Evolutionary conservation across 2,797 vertebrate species (phyloP), one percentile per base, ranked within the genome.

Genomic region (Bovichtus diacanthus): DNA sequence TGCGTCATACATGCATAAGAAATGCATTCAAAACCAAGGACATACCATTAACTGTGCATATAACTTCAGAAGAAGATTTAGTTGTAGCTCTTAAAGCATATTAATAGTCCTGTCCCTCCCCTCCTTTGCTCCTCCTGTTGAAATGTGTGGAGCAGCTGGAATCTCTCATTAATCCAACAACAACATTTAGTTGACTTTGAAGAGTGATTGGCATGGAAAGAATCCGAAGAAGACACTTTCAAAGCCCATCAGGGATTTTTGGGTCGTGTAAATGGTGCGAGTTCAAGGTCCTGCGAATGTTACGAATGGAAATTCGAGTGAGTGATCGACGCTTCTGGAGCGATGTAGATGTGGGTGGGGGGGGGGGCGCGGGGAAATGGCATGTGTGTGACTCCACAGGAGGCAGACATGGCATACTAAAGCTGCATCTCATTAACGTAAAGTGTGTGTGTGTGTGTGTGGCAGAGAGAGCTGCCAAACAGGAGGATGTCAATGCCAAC

Each of bases 361-460:
- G 36, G n/a, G n/a, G n/a, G n/a, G n/a, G n/a, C 16, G 6, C 12
- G 21, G 21, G 5, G 11, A 2, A 21, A 6, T 21, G 6, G 67
- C 88, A 73, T 86, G 87, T 87, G 90, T 78, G 76, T 13, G 64
- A 63, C 86, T 76, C 89, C 4, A 23, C 84, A 18, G 89, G 90
- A 85, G 81, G 79, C 76, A 50, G 58, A 58, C 25, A 19, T 55
- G 70, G 65, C 76, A 71, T 71, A 51, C 63, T 72, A 16, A 67
- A 66, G 73, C 82, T 81, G 80, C 83, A 82, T 90, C 78, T 92
- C 85, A 88, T 90, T 86, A 87, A 53, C 34, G 25, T 27, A 23
- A 7, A n/a, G 36, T 56, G 56, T 25, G 21, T 36, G 34, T 43
- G 23, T 47, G 65, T 31, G 31, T 8, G 29, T n/a, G 53, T 29